These are phyloP conservation scores for Spheniscus humboldti DNA, from an alignment of 2,797 vertebrate genomes.

Conservation along the genomic window DNA sequence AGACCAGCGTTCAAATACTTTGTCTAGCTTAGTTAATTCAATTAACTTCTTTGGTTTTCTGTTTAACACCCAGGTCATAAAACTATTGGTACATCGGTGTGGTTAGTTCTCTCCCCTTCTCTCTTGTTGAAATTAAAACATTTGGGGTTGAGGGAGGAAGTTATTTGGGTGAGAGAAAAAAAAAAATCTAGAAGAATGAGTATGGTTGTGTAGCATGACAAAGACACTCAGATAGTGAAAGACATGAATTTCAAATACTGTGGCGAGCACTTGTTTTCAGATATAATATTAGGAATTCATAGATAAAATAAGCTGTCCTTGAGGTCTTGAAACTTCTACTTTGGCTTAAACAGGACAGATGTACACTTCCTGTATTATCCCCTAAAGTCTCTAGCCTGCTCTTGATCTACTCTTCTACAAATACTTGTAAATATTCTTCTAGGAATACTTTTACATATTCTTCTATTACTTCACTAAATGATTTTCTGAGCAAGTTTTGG, in stretches of 20 bases:
- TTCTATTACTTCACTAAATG: not conserved
- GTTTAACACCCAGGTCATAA: not conserved
- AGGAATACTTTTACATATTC: not conserved
- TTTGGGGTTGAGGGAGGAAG: rapidly evolving
- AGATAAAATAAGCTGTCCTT: not conserved
- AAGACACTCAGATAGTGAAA: not conserved
- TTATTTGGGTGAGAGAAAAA: not conserved
- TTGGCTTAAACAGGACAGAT: not conserved
- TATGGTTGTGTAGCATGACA: not conserved
- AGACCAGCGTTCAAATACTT: not conserved
- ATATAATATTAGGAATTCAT: not conserved
- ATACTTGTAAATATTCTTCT: not conserved
- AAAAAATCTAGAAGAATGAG: not conserved
- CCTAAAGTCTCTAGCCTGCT: not conserved
- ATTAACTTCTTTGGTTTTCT: not conserved
- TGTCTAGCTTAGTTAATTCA: not conserved
- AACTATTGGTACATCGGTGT: not conserved
- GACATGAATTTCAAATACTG: not conserved
- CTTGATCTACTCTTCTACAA: not conserved
- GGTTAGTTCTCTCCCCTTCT: not conserved
- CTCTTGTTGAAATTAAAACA: not conserved
- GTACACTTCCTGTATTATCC: not conserved
- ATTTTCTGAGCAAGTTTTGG: not conserved
- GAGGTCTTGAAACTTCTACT: not conserved
- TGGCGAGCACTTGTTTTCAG: not conserved